Evolutionary conservation across 2,888 invertebrate species (phyloP), one percentile per base, ranked within the genome.

Genomic region (Megalurothrips usitatus): DNA sequence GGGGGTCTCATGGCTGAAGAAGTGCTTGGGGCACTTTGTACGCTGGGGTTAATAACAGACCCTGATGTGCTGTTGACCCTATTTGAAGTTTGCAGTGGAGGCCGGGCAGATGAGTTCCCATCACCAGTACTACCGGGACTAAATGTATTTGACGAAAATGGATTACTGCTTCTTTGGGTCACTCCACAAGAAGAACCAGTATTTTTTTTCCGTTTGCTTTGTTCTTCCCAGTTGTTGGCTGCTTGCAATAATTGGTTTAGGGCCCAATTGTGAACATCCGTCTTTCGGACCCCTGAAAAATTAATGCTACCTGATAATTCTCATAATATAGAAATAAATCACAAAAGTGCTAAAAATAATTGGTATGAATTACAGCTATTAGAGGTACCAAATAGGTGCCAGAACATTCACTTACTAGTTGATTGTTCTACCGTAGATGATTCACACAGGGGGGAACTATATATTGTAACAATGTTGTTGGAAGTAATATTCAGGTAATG

Each of bases 401-500:
- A 58, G 58, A 58, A 58, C 58, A 58, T 14, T 19, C 14, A 58
- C 68, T 26, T 26, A 75, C 68, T 75, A 6, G 58, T 58, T 58
- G 58, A 19, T 14, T 12, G 11, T 12, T 75, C 68, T 26, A 49
- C n/a, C 43, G 49, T 43, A 19, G 26, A 78, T 14, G 75, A 79
- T 43, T 81, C 58, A 79, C 79, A 80, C 28, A 81, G 80, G 28
- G 68, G 68, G 63, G 82, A 80, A 34, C 83, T 78, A 80, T 85
- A 85, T 80, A 85, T 84, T 4, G 83, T 83, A 23, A 83, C 83
- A 23, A 85, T 81, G 80, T 85, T 85, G 78, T 85, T 85, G 78
- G 82, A 82, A 47, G 85, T 85, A 63, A 85, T 83, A 82, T 85
- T 85, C 28, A 85, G 83, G 75, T 84, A 84, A 79, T 84, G 84